These are phyloP conservation scores for Acrossocheilus wenchowensis DNA, from an alignment of 2,797 vertebrate species.

Conservation along the genomic window DNA sequence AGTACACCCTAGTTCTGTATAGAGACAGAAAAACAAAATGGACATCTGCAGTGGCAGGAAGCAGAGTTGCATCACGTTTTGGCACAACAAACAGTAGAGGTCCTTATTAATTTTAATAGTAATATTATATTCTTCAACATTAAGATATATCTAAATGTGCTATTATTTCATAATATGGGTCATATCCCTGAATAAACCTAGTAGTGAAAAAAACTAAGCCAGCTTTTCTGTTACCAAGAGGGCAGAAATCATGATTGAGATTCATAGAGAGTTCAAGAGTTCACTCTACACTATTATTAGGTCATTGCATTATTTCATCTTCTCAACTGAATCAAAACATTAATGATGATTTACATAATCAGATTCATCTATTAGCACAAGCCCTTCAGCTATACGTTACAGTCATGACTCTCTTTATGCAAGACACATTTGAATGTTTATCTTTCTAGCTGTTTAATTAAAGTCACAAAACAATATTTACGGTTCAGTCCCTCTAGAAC, in stretches of 20 bases:
- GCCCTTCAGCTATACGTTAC: constrained; percentile 28
- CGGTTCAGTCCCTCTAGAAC: neutral
- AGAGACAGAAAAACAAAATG: constrained; percentile 50
- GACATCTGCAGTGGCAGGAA: constrained; percentile 17
- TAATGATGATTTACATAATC: constrained; percentile 38
- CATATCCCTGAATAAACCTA: neutral
- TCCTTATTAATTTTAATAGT: neutral
- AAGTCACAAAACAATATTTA: constrained; percentile 1
- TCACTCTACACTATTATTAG: constrained; percentile 9
- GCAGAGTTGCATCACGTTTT: constrained; percentile 24
- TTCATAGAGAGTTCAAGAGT: constrained; percentile 1
- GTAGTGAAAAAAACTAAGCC: neutral
- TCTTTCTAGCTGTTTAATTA: constrained; percentile 7
- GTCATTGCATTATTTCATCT: constrained; percentile 11
- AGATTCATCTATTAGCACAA: constrained; percentile 22
- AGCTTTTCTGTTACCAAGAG: neutral
- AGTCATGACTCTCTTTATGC: constrained; percentile 21
- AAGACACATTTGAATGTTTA: constrained; percentile 21
- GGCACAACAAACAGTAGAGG: neutral
- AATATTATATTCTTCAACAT: neutral
- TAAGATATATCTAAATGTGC: neutral
- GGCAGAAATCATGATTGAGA: neutral
- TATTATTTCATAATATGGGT: neutral
- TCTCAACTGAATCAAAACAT: constrained; percentile 18
- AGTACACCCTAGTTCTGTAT: constrained; percentile 62